Percentiles rank a stretch among this genome's conserved stretches.
Evolutionary conservation across 2,113 vertebrate species (phyloP).

Genomic region (Proterorhinus semilunaris): DNA sequence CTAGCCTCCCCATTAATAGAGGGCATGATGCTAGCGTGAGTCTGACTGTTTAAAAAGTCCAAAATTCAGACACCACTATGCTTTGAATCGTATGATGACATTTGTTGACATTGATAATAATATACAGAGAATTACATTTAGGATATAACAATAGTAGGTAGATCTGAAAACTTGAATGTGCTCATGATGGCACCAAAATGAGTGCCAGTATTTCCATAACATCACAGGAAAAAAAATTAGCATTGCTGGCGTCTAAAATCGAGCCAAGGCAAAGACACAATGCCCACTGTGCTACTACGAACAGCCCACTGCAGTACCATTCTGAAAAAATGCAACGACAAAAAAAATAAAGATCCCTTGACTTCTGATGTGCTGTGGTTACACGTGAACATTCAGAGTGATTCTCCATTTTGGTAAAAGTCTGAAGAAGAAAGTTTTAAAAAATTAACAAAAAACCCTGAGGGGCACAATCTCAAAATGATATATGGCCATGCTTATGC

Average conservation of each 20-base stretch:
- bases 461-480: constrained; percentile 38
- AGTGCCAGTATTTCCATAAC: constrained; percentile 4
- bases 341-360: neutral
- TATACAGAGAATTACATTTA: constrained; percentile 3
- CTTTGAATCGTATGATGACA: neutral
- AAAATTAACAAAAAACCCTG: constrained; percentile 45
- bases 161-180: constrained; percentile 22
- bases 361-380: neutral
- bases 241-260: constrained; percentile 6
- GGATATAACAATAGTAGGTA: constrained; percentile 13
- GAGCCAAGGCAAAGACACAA: neutral
- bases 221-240: constrained; percentile 3
- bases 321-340: neutral
- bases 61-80: constrained; percentile 20
- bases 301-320: neutral
- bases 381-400: neutral
- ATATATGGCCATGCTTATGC: constrained; percentile 20
- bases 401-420: constrained; percentile 33
- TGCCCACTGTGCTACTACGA: constrained; percentile 1
- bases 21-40: neutral
- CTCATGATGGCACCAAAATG: constrained; percentile 31
- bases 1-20: constrained; percentile 6
- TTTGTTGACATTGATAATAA: neutral
- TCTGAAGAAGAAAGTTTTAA: constrained; percentile 1
- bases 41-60: constrained; percentile 9